A percentile compares a stretch with the other conserved stretches of the same genome.
phyloP scores from a whole-genome alignment of 2,888 invertebrate species.

The Dysmachus trigonus region DNA sequence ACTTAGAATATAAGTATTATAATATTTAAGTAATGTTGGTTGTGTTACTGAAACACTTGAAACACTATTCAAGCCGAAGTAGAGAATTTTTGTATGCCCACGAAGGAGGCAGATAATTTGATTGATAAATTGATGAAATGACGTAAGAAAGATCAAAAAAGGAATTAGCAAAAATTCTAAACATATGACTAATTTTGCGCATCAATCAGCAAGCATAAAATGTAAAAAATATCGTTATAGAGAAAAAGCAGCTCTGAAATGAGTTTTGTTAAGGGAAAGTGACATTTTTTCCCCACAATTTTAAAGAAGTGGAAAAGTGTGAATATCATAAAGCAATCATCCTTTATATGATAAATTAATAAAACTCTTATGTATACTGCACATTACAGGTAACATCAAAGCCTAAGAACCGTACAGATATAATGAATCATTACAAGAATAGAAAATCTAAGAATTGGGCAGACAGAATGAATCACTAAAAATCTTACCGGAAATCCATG shows the following conservation, averaged over 20 bases:
- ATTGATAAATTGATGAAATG: too few relatives aligned
- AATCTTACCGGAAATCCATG: background rate
- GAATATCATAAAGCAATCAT: too few relatives aligned
- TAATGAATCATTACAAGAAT: background rate
- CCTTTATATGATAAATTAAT: background rate
- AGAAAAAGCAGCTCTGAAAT: background rate
- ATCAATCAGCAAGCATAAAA: background rate
- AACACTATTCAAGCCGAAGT: too few relatives aligned
- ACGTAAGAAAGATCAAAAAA: background rate
- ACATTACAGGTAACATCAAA: background rate
- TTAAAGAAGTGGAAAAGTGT: too few relatives aligned
- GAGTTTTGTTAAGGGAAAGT: background rate
- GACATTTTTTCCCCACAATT: background rate
- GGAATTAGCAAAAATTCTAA: background rate
- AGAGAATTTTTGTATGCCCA: too few relatives aligned
- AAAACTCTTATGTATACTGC: background rate
- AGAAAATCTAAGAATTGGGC: background rate
- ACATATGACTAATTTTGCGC: background rate
- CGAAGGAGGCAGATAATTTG: too few relatives aligned
- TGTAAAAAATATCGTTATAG: background rate
- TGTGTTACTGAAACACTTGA: too few relatives aligned
- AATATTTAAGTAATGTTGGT: too few relatives aligned
- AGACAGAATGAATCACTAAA: background rate
- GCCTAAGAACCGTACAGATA: background rate
- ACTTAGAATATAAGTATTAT: too few relatives aligned